phyloP scores from a whole-genome alignment of 2,888 invertebrate genomes.

The Sacculina carcini region DNA sequence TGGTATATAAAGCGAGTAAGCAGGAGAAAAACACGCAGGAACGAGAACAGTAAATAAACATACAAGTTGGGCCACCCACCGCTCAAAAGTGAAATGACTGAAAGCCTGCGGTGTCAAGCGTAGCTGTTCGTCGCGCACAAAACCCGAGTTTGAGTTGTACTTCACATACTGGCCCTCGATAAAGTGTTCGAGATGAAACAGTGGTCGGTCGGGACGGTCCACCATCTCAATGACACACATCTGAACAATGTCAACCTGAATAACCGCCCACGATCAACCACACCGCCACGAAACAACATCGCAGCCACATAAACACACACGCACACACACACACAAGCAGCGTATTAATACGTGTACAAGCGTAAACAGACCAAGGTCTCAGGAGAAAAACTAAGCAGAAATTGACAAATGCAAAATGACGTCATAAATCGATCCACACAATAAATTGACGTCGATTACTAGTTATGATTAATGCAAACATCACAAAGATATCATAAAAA shows the following conservation, averaged over 20 bases:
- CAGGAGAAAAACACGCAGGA: background rate
- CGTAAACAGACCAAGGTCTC: background rate
- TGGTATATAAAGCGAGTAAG: background rate
- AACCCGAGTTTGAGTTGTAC: conserved; percentile 31
- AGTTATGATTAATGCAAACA: no score
- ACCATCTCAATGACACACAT: conserved; percentile 27
- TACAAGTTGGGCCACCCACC: no score
- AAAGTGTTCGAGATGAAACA: conserved; percentile 29
- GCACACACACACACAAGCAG: background rate
- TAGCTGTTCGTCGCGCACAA: conserved; percentile 23
- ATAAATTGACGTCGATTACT: background rate
- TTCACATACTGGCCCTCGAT: conserved; percentile 30
- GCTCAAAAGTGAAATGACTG: conserved; percentile 31
- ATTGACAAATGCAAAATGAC: background rate
- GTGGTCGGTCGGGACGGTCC: conserved; percentile 21
- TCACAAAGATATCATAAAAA: no score
- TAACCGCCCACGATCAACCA: background rate
- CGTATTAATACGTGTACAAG: background rate
- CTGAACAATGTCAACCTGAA: conserved; percentile 28
- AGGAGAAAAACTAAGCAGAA: background rate
- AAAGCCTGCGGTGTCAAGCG: conserved; percentile 29
- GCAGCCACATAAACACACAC: no score
- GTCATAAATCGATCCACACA: background rate
- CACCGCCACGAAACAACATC: background rate
- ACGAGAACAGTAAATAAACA: background rate